Evolutionary conservation across 2,797 vertebrate species (phyloP).

Genomic region (Bradypodion ventrale): DNA sequence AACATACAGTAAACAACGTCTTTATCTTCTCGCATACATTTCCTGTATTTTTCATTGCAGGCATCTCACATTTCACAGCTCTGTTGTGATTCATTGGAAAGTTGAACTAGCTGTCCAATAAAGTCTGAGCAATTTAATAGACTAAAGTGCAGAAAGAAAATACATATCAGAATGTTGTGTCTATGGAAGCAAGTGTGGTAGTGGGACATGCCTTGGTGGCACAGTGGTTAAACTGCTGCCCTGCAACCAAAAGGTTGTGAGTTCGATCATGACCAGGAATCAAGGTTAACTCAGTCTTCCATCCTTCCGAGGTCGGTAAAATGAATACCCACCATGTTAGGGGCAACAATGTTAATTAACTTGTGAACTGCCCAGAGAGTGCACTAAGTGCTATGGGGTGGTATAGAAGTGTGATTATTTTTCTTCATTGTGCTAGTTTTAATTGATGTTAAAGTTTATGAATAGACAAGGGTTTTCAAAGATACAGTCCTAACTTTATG

Average conservation of each 20-base stretch:
- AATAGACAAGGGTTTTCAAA: neutral
- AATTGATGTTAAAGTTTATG: neutral
- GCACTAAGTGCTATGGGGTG: no score
- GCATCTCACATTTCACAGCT: neutral
- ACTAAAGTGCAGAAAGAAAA: neutral
- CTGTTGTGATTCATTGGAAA: neutral
- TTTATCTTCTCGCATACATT: neutral
- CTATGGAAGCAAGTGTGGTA: neutral
- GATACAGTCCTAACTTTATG: neutral
- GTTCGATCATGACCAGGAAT: no score
- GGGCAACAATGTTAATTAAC: no score
- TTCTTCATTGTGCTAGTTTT: neutral
- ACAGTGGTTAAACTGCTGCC: no score
- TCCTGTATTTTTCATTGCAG: neutral
- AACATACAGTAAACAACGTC: no score
- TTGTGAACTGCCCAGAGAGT: no score
- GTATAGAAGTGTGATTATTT: neutral
- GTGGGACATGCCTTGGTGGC: no score
- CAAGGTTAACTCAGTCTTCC: no score
- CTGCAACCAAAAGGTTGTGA: no score
- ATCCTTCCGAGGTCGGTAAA: no score
- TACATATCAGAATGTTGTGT: neutral
- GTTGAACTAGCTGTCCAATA: neutral
- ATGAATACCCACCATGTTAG: no score
- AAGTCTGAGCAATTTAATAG: neutral